Evolutionary conservation across 2,888 invertebrate genomes (phyloP), one percentile per base, ranked within the genome.

Genomic region (Dastarcus helophoroides): DNA sequence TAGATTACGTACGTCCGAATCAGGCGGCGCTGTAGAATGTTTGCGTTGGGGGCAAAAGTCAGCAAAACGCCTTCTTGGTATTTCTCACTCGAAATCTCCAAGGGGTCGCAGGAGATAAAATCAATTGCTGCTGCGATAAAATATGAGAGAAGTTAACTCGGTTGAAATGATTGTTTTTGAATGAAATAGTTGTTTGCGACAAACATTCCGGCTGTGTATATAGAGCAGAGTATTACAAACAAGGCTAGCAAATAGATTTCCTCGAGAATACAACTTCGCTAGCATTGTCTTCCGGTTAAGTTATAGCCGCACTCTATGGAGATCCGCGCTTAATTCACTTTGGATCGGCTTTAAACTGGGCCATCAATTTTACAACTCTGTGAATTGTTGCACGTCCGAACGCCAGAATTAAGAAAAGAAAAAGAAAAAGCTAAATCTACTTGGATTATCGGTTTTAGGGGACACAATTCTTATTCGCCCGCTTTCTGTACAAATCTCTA

Each of bases 251-350:
- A 36, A 38, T 38, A 34, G 38, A 38, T 38, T 38, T 38, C 34
- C 38, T 35, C 29, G 33, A 29, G 38, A 38, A 36, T 29, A 30
- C 34, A 36, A 35, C 36, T 38, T 38, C 31, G 31, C 26, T 36
- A 36, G 40, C 42, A 41, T 39, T 41, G 41, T 44, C 43, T 45
- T 37, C 33, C 31, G 8, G 27, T 29, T 51, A 45, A 51, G 46
- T 51, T 51, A 51, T 50, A 37, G 50, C 43, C 27, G 48, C 47
- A 48, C 48, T 48, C 47, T 39, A 48, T 48, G 47, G 47, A 50
- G 44, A 51, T 50, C 46, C 46, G 41, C 39, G 43, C 50, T 52
- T 50, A 52, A 52, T 52, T 52, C 49, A 46, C 46, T 51, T 47
- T 44, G 36, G 47, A 51, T 51, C 50, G 46, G 42, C 41, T 45